A percentile compares a stretch with the other conserved stretches of the same genome.
Evolutionary conservation across 2,797 vertebrate species (phyloP).

Genomic region (Champsocephalus esox): DNA sequence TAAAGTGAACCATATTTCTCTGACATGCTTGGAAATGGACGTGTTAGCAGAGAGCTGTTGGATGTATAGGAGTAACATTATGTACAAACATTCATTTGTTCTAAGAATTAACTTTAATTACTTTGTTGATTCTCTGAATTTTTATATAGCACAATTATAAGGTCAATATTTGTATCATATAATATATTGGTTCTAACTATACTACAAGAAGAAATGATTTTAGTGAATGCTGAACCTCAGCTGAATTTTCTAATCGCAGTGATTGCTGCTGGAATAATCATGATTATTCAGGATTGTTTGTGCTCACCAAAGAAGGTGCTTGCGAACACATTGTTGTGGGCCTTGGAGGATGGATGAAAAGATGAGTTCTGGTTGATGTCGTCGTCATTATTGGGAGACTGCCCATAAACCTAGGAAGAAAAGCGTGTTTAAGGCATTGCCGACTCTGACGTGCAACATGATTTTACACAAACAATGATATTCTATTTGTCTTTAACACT

Average conservation of each 20-base stretch:
- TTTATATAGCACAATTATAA: not conserved
- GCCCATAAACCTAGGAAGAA: conserved; percentile 91
- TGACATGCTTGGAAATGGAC: too few species aligned
- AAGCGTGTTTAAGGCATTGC: conserved; percentile 14
- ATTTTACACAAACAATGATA: not conserved
- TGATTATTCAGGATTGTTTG: conserved; percentile 28
- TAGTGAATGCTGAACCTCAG: not conserved
- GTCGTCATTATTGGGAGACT: conserved; percentile 91
- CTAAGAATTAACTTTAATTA: not conserved
- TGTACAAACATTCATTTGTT: not conserved
- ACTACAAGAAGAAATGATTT: not conserved
- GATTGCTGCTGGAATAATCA: not conserved
- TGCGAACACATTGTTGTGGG: conserved; percentile 92
- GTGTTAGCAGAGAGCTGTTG: not conserved
- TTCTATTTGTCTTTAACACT: conserved; percentile 1
- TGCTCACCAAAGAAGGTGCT: conserved; percentile 95
- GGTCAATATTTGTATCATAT: not conserved
- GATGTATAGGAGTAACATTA: not conserved
- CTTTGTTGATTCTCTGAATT: not conserved
- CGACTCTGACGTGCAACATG: not conserved
- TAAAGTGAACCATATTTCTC: too few species aligned
- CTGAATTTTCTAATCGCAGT: conserved; percentile 4
- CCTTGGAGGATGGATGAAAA: conserved; percentile 90
- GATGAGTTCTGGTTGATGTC: conserved; percentile 93
- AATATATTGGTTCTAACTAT: not conserved